Base-by-base conservation (phyloP, 2,797 vertebrate species). In the Galago senegalensis region DNA sequence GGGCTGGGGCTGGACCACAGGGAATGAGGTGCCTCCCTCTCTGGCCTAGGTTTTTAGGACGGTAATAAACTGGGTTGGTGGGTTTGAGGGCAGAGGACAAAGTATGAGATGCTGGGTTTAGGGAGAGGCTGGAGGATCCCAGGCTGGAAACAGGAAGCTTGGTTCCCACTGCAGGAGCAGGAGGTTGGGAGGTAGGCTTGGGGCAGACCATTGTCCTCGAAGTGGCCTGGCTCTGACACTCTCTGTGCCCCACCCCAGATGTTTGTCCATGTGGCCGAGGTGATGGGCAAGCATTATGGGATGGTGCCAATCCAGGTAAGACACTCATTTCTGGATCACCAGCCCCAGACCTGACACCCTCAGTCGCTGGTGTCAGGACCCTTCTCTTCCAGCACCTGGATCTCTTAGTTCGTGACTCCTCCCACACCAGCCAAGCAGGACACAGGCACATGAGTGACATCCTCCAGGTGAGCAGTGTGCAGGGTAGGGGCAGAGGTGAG, bases 261-360 rank as follows among this genome's bases (percentile, higher is more conserved):
- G 87, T 97, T 97, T 40, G 88, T 97, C 77, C 97, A 96, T 0
- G 96, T 97, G 94, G 98, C 97, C 0, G 97, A 98, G 87, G 97
- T 97, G 97, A 97, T 97, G 93, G 98, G 98, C 89, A 91, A 94
- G 86, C 97, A 97, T 83, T 97, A 95, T 77, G 97, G 97, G 73
- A 97, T 98, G 95, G 93, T 97, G 37, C 96, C 97, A 25, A 90
- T 98, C 91, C 98, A 98, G 98, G 98, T 98, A 73, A 98, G 97
- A 79, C 13, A 23, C 53, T 40, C n/a, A 2, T 73, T 67, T 79
- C 82, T 77, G 27, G 86, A 69, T 27, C 4, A 0, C 49, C 40
- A 13, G 34, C n/a, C 56, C 43, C 37, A 31, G 43, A 9, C 34
- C 11, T 0, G 2, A 53, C 18, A 2, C 53, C 79, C 29, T 8